Conservation (phyloP, 92 coral and sea anemone genomes). For the Muricea muricata region DNA sequence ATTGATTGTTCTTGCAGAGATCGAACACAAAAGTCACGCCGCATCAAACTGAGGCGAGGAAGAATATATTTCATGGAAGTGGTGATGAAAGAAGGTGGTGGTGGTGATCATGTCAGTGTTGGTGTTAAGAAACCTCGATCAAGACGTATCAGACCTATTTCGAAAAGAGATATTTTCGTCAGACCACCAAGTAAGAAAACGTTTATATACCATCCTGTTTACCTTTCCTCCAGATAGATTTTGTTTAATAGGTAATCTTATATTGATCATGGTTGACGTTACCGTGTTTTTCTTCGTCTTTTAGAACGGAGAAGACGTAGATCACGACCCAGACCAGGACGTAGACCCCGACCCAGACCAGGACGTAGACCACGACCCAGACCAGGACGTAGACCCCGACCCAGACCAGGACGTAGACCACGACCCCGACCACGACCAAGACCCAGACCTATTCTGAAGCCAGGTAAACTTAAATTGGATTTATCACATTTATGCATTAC, state of each 20-base stretch:
- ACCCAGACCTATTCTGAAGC: neutral
- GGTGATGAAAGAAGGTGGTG: conserved; percentile 70
- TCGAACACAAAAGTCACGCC: conserved; percentile 45
- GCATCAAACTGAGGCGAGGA: conserved; percentile 45
- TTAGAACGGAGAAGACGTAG: neutral
- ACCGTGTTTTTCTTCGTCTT: neutral
- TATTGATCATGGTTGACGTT: too few species aligned
- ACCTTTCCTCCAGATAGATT: too few species aligned
- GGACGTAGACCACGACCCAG: neutral
- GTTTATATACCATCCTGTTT: too few species aligned
- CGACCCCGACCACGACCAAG: neutral
- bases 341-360: neutral
- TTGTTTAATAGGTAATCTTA: too few species aligned
- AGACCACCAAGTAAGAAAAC: neutral
- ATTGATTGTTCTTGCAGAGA: neutral
- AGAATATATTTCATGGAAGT: conserved; percentile 73
- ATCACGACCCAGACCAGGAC: neutral
- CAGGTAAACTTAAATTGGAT: too few species aligned
- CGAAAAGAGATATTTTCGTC: neutral
- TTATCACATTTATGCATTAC: too few species aligned
- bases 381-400: neutral
- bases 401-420: neutral
- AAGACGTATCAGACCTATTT: neutral
- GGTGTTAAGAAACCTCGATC: conserved; percentile 31
- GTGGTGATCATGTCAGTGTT: conserved; percentile 67